Base-by-base conservation (phyloP, 2,888 invertebrate species). In the Cabera pusaria region DNA sequence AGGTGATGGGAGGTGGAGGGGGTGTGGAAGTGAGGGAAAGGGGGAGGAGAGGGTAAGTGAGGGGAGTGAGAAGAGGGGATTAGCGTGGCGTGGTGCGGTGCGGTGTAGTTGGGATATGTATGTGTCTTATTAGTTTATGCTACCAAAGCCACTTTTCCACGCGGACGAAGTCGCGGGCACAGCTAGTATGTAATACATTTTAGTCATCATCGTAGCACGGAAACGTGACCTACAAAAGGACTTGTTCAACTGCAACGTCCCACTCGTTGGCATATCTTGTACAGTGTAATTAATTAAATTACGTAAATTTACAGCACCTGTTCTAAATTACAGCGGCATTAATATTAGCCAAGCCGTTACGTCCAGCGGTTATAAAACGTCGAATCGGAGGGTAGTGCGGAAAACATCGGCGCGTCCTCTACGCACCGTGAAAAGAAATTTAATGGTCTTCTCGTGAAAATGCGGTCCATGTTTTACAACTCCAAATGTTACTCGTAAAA, bases 341-440 rank as follows among this genome's bases (percentile, higher is more conserved):
- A 52, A 52, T 55, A 56, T 56, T 50, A 48, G 49, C 32, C 35
- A 41, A 41, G 44, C 49, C 4, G 14, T 49, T 44, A 48, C 52
- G 46, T 44, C 49, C 37, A 38, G 41, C 35, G 28, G 44, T 43
- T 43, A 40, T 46, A 58, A 56, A 62, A 50, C 49, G 49, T 41
- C 29, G 36, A 47, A 49, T 49, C 39, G 44, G 40, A 44, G 42
- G 48, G 52, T 47, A 40, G 35, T 27, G 32, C 35, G 28, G 39
- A 52, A 46, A 44, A 29, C 44, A 12, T 4, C 28, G 17, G 11
- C 12, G 23, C 47, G 39, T 54, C 48, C 53, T 14, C 14, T 55
- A 59, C 58, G 45, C 35, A 37, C 35, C 56, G 60, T 58, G 65
- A 57, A 61, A 59, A 62, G 59, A 63, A 68, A 69, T 63, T 69